Base-by-base conservation (phyloP, 2,113 vertebrate genomes). In the Trogon surrucura region DNA sequence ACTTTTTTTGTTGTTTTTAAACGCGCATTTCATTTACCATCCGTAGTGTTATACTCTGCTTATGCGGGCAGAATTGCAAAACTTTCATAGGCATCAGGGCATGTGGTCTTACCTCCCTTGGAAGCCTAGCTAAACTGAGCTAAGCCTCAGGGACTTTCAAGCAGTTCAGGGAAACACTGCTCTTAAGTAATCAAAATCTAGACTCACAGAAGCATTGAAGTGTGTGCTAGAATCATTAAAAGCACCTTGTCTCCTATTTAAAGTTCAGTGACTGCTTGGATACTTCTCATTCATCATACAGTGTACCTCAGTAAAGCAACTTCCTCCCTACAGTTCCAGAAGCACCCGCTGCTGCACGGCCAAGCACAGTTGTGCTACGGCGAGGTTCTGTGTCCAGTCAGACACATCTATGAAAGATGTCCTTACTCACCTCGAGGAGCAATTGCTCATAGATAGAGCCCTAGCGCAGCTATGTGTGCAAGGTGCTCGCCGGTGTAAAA, bases 361-460 rank as follows among this genome's bases (percentile, higher is more conserved):
- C n/a, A 45, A 4, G 0, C 11, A 27, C 36, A 48, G 9, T 36
- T 15, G 0, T 10, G 66, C 64, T 14, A 3, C 19, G 51, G 23
- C 0, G 0, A 81, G 69, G n/a, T 15, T 21, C 34, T 25, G 3
- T 4, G 7, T 21, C 23, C 58, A 56, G 45, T 12, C 72, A 88
- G 45, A 16, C 23, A 5, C 20, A 20, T 5, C 36, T 17, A 9
- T 17, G 15, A 25, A 34, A 51, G 56, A 10, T 11, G 9, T 5
- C 30, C 53, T 65, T 25, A 1, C 14, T 61, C 54, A 48, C 23
- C 51, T 18, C 3, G 0, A 56, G 34, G 21, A 67, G 13, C 1
- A 1, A 66, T 5, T 48, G 30, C 44, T 69, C 4, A 0, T 8
- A 27, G 27, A 11, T 5, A 7, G 13, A 4, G 11, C 4, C 13